Evolutionary conservation across 2,888 invertebrate species (phyloP).

Genomic region (Ornithoptera priamus): DNA sequence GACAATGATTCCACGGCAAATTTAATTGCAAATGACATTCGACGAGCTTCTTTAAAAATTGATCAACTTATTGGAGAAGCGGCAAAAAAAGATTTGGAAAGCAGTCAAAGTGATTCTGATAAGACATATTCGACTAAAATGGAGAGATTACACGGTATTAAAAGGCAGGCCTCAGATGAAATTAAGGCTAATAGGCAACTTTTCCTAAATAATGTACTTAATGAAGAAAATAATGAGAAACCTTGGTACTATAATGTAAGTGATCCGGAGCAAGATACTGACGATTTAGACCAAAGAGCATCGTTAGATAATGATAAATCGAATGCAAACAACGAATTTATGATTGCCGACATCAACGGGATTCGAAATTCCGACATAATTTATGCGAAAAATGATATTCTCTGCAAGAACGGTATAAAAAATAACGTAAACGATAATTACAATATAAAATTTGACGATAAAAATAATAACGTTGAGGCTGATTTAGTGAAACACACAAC

Average conservation of each 20-base stretch:
- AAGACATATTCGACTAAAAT: slow-evolving; percentile 78
- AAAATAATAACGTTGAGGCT: slow-evolving; percentile 60
- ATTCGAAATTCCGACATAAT: slow-evolving; percentile 60
- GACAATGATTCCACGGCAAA: slow-evolving; percentile 78
- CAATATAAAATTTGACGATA: slow-evolving; percentile 53
- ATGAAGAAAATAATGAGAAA: slow-evolving; percentile 66
- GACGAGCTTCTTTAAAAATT: slow-evolving; percentile 78
- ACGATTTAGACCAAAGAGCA: slow-evolving; percentile 61
- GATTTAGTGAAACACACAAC: slow-evolving; percentile 51
- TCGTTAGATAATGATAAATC: slow-evolving; percentile 56
- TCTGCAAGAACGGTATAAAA: slow-evolving; percentile 63
- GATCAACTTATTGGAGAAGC: slow-evolving; percentile 76
- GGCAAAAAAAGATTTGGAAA: slow-evolving; percentile 54
- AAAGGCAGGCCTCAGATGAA: slow-evolving; percentile 72
- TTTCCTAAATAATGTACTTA: slow-evolving; percentile 69
- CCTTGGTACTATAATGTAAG: slow-evolving; percentile 78
- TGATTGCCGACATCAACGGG: slow-evolving; percentile 53
- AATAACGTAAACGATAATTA: slow-evolving; percentile 57
- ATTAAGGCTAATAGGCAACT: slow-evolving; percentile 71
- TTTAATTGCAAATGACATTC: slow-evolving; percentile 79
- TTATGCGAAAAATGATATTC: slow-evolving; percentile 70
- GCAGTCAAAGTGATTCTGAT: slow-evolving; percentile 62
- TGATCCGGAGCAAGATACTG: slow-evolving; percentile 73
- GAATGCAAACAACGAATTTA: slow-evolving; percentile 64
- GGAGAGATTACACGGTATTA: slow-evolving; percentile 80